Base-by-base conservation (phyloP, 2,113 vertebrate species). In the Gymnocephalus cernua region DNA sequence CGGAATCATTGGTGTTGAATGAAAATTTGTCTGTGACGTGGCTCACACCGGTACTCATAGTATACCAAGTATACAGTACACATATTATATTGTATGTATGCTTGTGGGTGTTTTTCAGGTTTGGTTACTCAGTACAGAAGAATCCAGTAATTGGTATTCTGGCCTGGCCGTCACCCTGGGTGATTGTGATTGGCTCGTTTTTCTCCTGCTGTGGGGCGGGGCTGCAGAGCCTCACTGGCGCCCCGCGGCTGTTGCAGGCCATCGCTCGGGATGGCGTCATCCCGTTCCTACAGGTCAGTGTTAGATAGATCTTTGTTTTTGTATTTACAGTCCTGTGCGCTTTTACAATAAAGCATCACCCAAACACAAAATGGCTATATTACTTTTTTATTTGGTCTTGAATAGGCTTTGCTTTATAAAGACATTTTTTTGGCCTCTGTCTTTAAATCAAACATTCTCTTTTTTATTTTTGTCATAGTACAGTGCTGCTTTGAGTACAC, bases 191-290 rank as follows among this genome's bases (percentile, higher is more conserved):
- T 18, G 98, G 98, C 77, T 99, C 98, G 0, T 99, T 99, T 92
- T 99, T 99, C 91, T 99, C 98, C 58, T 99, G 98, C 1, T 99
- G 97, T n/a, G 98, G 98, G 13, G 98, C 97, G 0, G 98, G 97
- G 57, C 95, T 99, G 18, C 98, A 99, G 92, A 99, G 98, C 70
- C 96, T 99, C 64, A 99, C 97, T 0, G 97, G 97, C 6, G 98
- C 98, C 0, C 98, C 98, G 0, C 96, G 98, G 27, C 94, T 99
- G 65, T 79, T 99, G 82, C 98, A 99, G 93, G 98, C 98, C 83
- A 98, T 99, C 3, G 97, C 98, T 62, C 95, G 96, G 0, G 98
- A 99, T 2, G 96, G 96, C 77, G 97, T 99, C 63, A 88, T 99
- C 14, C 98, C 98, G 0, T 97, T 99, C 90, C 93, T 99, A 58